Evolutionary conservation across 2,888 invertebrate genomes (phyloP).

Genomic region (Corbicula japonica): DNA sequence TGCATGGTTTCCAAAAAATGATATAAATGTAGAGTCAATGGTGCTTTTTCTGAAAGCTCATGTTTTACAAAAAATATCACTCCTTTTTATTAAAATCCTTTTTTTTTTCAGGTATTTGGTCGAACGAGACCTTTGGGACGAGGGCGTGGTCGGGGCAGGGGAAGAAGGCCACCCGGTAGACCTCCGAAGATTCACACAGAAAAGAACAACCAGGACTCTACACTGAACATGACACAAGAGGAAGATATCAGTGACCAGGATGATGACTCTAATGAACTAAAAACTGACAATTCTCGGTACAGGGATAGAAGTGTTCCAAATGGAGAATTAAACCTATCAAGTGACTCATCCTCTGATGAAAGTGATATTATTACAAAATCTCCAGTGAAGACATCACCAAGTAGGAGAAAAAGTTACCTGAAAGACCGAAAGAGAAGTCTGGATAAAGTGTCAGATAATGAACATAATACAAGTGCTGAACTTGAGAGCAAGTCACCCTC

Average conservation of each 20-base stretch:
- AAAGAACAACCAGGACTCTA: not conserved
- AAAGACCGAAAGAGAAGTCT: constrained; percentile 1
- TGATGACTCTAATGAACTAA: constrained; percentile 35
- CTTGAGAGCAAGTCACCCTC: constrained; percentile 43
- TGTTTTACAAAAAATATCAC: too few relatives aligned
- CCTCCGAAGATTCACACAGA: constrained; percentile 47
- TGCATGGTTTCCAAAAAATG: too few relatives aligned
- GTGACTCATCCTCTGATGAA: constrained; percentile 51
- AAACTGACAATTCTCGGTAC: constrained; percentile 32
- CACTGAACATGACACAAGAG: constrained; percentile 26
- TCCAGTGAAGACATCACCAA: constrained; percentile 28
- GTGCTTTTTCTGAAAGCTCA: too few relatives aligned
- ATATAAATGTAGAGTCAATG: too few relatives aligned
- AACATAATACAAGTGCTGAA: constrained; percentile 63
- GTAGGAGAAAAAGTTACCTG: constrained; percentile 20
- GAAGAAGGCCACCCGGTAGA: constrained; percentile 62
- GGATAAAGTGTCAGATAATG: constrained; percentile 40
- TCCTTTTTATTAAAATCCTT: too few relatives aligned
- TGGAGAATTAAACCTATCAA: constrained; percentile 45
- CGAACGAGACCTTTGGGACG: too few relatives aligned
- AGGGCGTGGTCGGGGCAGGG: constrained; percentile 39
- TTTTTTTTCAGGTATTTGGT: constrained; percentile 22
- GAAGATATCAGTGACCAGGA: constrained; percentile 33
- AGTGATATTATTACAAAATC: constrained; percentile 45
- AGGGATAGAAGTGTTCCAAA: constrained; percentile 41